Evolutionary conservation across 2,888 invertebrate species (phyloP).

Genomic region (Lampropteryx suffumata): DNA sequence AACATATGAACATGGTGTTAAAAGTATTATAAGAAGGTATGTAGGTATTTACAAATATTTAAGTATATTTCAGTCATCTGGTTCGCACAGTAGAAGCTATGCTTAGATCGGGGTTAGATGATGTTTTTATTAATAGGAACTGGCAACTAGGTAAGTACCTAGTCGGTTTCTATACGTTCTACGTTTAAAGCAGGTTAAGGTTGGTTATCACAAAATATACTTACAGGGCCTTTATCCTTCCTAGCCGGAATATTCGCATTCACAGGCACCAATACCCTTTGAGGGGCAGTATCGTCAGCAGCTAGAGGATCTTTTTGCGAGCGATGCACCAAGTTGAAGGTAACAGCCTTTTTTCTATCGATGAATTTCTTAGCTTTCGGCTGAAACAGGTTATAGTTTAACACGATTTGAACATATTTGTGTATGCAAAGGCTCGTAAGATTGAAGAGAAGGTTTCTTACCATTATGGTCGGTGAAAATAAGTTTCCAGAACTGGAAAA

Average conservation of each 20-base stretch:
- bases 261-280: conserved; percentile 90
- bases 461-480: conserved; percentile 46
- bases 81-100: no score
- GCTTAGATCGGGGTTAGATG: no score
- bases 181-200: conserved; percentile 16
- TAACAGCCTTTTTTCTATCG: conserved; percentile 94
- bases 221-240: conserved; percentile 69
- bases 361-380: conserved; percentile 92
- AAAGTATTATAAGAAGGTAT: no score
- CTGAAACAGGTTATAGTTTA: conserved; percentile 64
- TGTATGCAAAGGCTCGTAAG: not conserved
- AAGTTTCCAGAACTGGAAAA: conserved; percentile 6
- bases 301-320: conserved; percentile 96
- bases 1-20: no score
- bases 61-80: no score
- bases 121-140: no score
- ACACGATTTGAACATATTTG: not conserved
- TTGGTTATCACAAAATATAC: conserved; percentile 30
- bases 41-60: no score
- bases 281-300: conserved; percentile 94
- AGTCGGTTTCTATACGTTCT: no score
- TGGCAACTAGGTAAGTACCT: no score
- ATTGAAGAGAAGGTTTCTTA: conserved; percentile 31
- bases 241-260: conserved; percentile 68
- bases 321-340: conserved; percentile 95